These are phyloP conservation scores for Ectropis crepuscularia DNA, from an alignment of 2,888 invertebrate species.

Conservation along the genomic window DNA sequence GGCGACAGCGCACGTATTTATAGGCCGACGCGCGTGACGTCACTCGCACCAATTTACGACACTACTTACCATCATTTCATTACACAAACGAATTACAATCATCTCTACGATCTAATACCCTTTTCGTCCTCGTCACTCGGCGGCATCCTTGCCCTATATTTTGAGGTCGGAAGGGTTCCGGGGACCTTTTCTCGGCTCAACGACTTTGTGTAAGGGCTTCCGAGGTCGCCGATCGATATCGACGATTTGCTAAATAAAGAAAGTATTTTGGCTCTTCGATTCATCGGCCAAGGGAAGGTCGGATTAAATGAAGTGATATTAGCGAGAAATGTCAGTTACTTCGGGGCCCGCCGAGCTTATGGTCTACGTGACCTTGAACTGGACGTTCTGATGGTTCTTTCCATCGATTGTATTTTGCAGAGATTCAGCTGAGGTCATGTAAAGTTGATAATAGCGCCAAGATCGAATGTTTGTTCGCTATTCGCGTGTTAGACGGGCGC, in stretches of 20 bases:
- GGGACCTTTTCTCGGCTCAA: constrained; percentile 24
- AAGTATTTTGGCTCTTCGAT: neutral
- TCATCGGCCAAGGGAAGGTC: too few species aligned
- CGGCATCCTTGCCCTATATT: constrained; percentile 21
- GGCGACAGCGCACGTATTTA: constrained; percentile 2
- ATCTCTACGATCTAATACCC: constrained; percentile 2
- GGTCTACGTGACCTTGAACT: neutral
- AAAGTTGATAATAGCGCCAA: neutral
- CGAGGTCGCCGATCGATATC: constrained; percentile 22
- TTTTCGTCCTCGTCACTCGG: constrained; percentile 9
- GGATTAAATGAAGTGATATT: too few species aligned
- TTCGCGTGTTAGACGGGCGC: constrained; percentile 1
- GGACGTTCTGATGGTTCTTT: neutral
- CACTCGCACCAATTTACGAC: constrained; percentile 12
- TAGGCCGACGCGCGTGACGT: constrained; percentile 6
- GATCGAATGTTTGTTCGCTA: neutral
- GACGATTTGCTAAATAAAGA: constrained; percentile 7
- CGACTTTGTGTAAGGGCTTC: constrained; percentile 11
- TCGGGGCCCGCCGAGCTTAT: neutral
- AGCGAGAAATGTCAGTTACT: neutral
- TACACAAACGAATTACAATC: neutral
- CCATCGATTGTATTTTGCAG: neutral
- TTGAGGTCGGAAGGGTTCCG: constrained; percentile 21
- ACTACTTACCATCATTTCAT: constrained; percentile 4
- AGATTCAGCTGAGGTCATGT: neutral